Evolutionary conservation across 1,140 invertebrate genomes (phyloP).

Genomic region (Papilio polyxenes): DNA sequence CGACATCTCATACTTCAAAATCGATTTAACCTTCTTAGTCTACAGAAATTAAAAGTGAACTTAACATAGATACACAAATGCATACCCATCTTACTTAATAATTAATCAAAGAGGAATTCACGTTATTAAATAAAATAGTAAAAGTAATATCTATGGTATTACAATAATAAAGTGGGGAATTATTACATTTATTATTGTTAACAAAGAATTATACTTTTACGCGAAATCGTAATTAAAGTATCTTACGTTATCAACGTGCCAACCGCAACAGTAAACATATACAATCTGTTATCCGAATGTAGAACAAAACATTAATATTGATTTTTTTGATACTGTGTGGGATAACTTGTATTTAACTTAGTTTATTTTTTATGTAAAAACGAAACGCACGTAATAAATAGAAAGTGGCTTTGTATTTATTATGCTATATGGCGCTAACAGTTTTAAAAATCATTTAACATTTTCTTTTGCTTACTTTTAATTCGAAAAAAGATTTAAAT

Average conservation of each 20-base stretch:
- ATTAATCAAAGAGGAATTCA: background rate
- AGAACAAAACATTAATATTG: background rate
- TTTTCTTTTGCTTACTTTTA: too few species aligned
- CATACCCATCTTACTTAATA: too few species aligned
- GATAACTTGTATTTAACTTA: too few species aligned
- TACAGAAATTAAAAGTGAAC: too few species aligned
- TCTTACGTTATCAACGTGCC: slow-evolving; percentile 3
- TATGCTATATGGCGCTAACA: too few species aligned
- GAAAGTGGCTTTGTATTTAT: background rate
- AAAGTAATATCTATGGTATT: background rate
- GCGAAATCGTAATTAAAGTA: background rate
- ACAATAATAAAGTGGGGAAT: background rate
- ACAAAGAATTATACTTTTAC: background rate
- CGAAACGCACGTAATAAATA: too few species aligned
- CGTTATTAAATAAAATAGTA: background rate
- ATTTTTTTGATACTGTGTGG: background rate
- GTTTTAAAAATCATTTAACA: too few species aligned
- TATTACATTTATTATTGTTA: background rate
- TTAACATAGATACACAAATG: too few species aligned
- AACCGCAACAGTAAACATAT: background rate
- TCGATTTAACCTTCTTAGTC: too few species aligned
- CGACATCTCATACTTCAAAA: too few species aligned
- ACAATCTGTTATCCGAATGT: background rate
- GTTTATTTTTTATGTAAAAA: too few species aligned
- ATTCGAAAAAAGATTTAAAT: too few species aligned